Percentiles rank a stretch among this genome's conserved stretches.
Conservation (phyloP, 1,140 invertebrate species). For the Papilio helenus region DNA sequence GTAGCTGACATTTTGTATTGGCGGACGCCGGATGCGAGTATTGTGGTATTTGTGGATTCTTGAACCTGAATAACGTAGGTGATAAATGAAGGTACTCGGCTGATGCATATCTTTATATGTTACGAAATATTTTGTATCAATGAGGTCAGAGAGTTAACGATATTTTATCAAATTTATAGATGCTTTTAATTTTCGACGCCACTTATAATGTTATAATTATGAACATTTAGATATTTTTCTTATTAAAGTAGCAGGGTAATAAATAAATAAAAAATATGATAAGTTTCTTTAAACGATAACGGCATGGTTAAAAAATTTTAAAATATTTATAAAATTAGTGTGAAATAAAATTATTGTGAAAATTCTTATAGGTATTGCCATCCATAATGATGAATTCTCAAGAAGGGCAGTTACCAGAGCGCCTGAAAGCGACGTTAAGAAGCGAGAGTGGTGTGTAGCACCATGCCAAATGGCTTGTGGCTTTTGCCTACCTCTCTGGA, state of each 20-base stretch:
- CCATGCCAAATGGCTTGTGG: no score
- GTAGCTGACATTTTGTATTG: conserved; percentile 61
- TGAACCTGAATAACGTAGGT: conserved; percentile 29
- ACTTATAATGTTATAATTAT: conserved; percentile 7
- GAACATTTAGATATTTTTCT: not conserved
- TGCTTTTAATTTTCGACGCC: conserved; percentile 12
- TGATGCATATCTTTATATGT: conserved; percentile 26
- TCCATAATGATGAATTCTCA: no score
- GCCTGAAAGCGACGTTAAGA: no score
- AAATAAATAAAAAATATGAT: conserved; percentile 14
- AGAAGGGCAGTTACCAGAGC: no score
- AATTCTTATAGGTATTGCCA: no score
- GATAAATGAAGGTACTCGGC: conserved; percentile 1
- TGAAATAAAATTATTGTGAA: not conserved
- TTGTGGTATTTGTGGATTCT: conserved; percentile 49
- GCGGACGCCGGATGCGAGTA: conserved; percentile 53
- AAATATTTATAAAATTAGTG: conserved; percentile 1
- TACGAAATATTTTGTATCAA: conserved; percentile 28
- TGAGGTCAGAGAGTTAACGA: conserved; percentile 17
- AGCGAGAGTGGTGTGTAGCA: no score
- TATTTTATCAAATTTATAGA: conserved; percentile 21
- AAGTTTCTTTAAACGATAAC: not conserved
- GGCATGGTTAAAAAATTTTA: not conserved
- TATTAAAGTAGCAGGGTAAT: not conserved
- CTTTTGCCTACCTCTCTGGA: no score